Conservation (phyloP, 1,140 invertebrate genomes). For the Drosophila biarmipes region DNA sequence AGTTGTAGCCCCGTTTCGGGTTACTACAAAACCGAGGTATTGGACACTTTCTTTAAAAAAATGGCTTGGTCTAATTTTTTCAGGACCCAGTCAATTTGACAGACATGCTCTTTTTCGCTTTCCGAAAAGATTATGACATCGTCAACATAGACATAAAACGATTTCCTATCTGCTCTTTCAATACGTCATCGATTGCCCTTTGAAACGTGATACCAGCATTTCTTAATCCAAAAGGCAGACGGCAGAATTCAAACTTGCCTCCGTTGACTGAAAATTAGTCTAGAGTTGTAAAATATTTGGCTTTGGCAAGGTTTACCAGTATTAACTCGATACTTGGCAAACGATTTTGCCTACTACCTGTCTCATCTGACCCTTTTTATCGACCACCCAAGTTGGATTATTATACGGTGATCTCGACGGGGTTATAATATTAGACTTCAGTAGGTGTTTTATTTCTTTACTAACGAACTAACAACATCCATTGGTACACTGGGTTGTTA, state of each 20-base stretch:
- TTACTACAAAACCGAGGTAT: slow-evolving; percentile 3
- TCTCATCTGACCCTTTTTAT: too few species aligned
- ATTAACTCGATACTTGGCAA: neutral
- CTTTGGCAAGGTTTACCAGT: neutral
- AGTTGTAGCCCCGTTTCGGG: neutral
- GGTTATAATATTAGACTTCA: too few species aligned
- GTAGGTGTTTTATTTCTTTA: too few species aligned
- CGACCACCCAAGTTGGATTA: too few species aligned
- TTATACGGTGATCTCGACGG: too few species aligned
- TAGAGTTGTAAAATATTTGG: neutral
- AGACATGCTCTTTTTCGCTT: slow-evolving; percentile 5
- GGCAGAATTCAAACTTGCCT: too few species aligned
- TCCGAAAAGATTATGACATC: neutral
- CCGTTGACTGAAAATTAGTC: neutral
- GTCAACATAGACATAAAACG: neutral
- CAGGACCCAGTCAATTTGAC: too few species aligned
- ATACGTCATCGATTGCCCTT: neutral
- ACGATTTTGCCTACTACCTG: too few species aligned
- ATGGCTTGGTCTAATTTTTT: neutral
- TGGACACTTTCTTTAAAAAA: neutral
- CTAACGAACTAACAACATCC: too few species aligned
- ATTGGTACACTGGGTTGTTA: too few species aligned
- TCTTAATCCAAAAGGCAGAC: too few species aligned
- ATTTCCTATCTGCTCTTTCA: neutral
- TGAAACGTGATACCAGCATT: neutral